Conservation (phyloP, 2,888 invertebrate species). For the Drosophila ustulata region DNA sequence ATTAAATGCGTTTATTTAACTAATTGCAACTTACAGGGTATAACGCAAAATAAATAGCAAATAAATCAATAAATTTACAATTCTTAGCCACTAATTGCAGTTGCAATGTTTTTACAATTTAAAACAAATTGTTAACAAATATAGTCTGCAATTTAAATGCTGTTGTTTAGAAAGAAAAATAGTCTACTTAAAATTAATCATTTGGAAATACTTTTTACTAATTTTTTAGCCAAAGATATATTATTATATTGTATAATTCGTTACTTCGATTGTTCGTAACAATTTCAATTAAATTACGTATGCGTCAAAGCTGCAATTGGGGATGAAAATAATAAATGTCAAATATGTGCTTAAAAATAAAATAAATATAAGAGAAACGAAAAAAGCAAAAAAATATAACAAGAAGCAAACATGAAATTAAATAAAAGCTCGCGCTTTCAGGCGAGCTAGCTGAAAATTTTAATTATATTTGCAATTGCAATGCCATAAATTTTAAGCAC, state of each 20-base stretch:
- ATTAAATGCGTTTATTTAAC: neutral
- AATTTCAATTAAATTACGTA: slow-evolving; percentile 15
- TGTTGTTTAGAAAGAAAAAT: no score
- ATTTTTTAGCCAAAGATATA: neutral
- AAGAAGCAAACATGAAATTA: slow-evolving; percentile 44
- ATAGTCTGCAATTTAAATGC: no score
- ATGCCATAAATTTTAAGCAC: slow-evolving; percentile 72
- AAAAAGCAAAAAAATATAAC: slow-evolving; percentile 18
- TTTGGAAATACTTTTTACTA: no score
- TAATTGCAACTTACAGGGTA: neutral
- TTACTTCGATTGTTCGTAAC: neutral
- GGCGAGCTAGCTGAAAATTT: slow-evolving; percentile 70
- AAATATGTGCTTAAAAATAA: slow-evolving; percentile 38
- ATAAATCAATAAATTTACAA: neutral
- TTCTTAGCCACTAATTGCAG: neutral
- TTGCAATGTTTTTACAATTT: neutral
- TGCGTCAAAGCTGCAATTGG: slow-evolving; percentile 52
- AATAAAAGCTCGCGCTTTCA: slow-evolving; percentile 50
- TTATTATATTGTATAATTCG: neutral
- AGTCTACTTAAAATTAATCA: no score
- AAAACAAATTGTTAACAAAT: neutral
- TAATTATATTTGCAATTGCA: slow-evolving; percentile 81
- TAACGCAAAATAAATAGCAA: neutral
- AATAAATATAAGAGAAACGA: neutral
- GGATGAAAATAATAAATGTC: slow-evolving; percentile 57